Evolutionary conservation across 2,888 invertebrate species (phyloP), one percentile per base, ranked within the genome.

Genomic region (Caradrina clavipalpis): DNA sequence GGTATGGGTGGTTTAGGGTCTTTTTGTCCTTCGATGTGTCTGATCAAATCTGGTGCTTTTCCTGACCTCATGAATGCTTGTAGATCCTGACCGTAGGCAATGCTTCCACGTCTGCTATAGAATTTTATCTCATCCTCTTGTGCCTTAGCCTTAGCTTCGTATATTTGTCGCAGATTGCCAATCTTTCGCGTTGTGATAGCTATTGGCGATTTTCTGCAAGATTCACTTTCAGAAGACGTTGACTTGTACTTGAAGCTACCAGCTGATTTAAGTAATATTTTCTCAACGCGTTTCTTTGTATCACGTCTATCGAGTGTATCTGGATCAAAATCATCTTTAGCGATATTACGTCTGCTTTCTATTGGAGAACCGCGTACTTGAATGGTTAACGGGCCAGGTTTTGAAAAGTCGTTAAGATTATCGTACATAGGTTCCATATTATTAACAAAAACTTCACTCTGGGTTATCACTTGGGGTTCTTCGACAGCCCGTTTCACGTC

Each of bases 371-470:
- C 98, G 97, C 91, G 97, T 94, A 98, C 98, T 94, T 98, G 97
- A 75, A 98, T 98, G 13, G 98, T 97, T 84, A 98, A 94, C 73
- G 98, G 97, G 5, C 98, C 98, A 0, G 98, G 98, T 74, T 97
- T 97, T 49, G 88, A 87, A 31, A 93, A 69, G 66, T 78, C 71
- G 35, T 78, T 69, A 54, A 83, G 42, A 53, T 97, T 96, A 74
- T 96, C 95, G n/a, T 97, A 97, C 42, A 96, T 89, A 2, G 95
- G 95, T 51, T 96, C 96, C 35, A 93, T 88, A 45, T 95, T 97
- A 83, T 97, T 97, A 0, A 98, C 97, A 86, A 97, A 97, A 11
- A 98, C 97, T 90, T 98, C 97, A 85, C 97, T 97, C 0, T 86
- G 86, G 77, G 86, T 84, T 51, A 96, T 96, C 35, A 92, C 65